Base-by-base conservation (phyloP, 2,113 vertebrate species). In the Aix galericulata region DNA sequence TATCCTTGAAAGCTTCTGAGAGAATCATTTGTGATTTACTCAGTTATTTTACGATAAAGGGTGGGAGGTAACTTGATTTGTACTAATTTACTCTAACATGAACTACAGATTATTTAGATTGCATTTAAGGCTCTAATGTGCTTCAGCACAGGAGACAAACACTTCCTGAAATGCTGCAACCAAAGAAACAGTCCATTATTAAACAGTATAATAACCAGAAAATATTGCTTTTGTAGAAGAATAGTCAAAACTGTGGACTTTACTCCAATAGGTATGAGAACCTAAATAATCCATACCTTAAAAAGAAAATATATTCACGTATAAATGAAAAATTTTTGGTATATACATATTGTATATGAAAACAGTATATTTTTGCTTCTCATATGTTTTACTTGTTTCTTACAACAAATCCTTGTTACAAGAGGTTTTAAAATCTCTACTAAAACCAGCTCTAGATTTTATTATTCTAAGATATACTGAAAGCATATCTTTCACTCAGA, bases 361-460 rank as follows among this genome's bases (percentile, higher is more conserved):
- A 13, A 16, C 0, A 1, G 1, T 3, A 1, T 16, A 5, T 15
- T 68, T 69, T 75, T 78, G 13, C 31, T 55, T 55, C n/a, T 55
- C 76, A 44, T 6, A 3, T 76, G 17, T 46, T 94, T 46, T 42
- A 71, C 81, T 75, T 13, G 22, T 59, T 87, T 84, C 52, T 77
- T 25, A 36, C 9, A 63, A 50, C 17, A 36, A 88, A 18, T 81
- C 17, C 17, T 48, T 25, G 13, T 38, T 73, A 69, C 3, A 6
- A 50, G 52, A 36, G 13, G 3, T 46, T 72, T 72, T 73, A 68
- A 44, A 11, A 46, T 50, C 13, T 66, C 32, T 72, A 2, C 34
- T 32, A 74, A 21, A 21, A 48, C 9, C 12, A 67, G 15, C 18
- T 11, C 10, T 29, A 55, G 8, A n/a, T 56, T 88, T 67, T 76